Evolutionary conservation across 2,888 invertebrate genomes (phyloP).

Genomic region (Leptopterna dolabrata): DNA sequence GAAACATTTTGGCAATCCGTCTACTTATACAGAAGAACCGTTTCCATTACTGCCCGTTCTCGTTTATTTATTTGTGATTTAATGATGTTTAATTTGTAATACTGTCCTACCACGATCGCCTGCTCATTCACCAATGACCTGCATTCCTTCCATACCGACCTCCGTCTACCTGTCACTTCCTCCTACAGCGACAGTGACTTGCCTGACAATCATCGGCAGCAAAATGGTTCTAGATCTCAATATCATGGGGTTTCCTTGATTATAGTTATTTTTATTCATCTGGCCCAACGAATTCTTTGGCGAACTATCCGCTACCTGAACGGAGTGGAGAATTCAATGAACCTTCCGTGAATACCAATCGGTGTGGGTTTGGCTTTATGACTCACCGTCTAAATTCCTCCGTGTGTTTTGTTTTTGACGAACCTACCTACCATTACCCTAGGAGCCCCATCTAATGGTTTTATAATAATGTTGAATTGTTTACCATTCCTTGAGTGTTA

Average conservation of each 20-base stretch:
- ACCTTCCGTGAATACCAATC: conserved; percentile 29
- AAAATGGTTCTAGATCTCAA: background rate
- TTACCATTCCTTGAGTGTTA: too few species aligned
- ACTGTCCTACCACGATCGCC: background rate
- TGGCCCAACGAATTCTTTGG: background rate
- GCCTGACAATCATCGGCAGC: too few species aligned
- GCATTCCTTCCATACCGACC: conserved; percentile 41
- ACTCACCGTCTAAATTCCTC: conserved; percentile 18
- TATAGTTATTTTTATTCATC: background rate
- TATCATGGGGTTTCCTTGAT: too few species aligned
- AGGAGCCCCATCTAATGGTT: background rate
- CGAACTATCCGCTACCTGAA: background rate
- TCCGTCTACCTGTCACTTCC: conserved; percentile 1
- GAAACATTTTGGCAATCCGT: too few species aligned
- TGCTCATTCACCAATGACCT: conserved; percentile 25
- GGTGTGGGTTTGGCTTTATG: conserved; percentile 17
- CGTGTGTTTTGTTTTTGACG: background rate
- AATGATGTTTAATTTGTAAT: too few species aligned
- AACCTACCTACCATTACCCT: background rate
- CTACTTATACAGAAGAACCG: too few species aligned
- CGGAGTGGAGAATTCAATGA: background rate
- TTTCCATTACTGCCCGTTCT: too few species aligned
- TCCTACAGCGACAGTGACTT: background rate
- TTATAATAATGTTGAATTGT: too few species aligned
- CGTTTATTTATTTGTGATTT: too few species aligned